Conservation (phyloP, 2,888 invertebrate species). For the Zhuqinia jingwanae region DNA sequence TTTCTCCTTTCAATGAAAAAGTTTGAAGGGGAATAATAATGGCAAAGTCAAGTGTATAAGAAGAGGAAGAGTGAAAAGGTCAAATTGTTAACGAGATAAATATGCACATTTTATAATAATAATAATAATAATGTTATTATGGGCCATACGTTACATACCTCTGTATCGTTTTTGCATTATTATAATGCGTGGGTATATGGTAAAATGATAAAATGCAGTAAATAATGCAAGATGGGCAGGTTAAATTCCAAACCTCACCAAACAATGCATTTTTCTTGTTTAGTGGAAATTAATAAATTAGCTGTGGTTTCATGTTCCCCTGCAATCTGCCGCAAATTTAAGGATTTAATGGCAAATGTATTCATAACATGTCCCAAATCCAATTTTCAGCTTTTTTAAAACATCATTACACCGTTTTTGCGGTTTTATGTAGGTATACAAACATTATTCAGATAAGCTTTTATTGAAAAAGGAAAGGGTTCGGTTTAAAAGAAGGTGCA, state of each 20-base stretch:
- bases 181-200: too few relatives aligned
- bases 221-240: conserved; percentile 4
- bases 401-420: not conserved
- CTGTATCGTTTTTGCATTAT: not conserved
- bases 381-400: not conserved
- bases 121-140: too few relatives aligned
- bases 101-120: not conserved
- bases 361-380: conserved; percentile 20
- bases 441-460: not conserved
- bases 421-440: conserved; percentile 5
- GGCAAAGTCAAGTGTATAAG: not conserved
- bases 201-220: too few relatives aligned
- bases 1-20: conserved; percentile 5
- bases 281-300: conserved; percentile 24
- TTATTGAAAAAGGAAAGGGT: not conserved
- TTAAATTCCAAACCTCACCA: too few relatives aligned
- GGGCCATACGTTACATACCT: not conserved
- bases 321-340: too few relatives aligned
- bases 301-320: not conserved
- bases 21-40: not conserved
- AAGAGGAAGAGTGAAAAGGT: conserved; percentile 16
- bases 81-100: conserved; percentile 20
- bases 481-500: too few relatives aligned
- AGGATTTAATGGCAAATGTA: not conserved
- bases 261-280: not conserved